Evolutionary conservation across 2,888 invertebrate species (phyloP), one percentile per base, ranked within the genome.

Genomic region (Choreutis nemorana): DNA sequence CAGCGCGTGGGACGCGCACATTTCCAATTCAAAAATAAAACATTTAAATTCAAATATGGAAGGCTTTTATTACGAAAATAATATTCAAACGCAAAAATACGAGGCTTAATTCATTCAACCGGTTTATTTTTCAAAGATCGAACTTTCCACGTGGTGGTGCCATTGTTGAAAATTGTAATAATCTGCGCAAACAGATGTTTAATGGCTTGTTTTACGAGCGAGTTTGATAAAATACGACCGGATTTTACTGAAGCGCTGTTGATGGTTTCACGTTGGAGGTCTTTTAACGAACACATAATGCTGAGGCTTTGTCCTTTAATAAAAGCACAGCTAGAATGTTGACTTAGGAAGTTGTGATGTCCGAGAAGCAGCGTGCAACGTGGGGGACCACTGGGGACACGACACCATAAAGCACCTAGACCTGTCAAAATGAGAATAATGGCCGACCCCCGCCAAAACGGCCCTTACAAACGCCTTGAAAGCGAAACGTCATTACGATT

Each of bases 301-400:
- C 7, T 7, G 1, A 13, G 8, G 5, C 6, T 25, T 9, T 41
- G 47, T 51, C 44, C 46, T 50, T 44, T 41, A 60, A 70, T 67
- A 72, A 70, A 61, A 54, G 63, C 63, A 44, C 63, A 57, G 62
- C 54, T 54, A 59, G 61, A 55, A 52, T 64, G 65, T 65, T 65
- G 59, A 63, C 61, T 60, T 54, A 55, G 37, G 42, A 34, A 36
- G 27, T 22, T 8, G n/a, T 20, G 11, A 32, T 44, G 45, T 41
- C 40, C 41, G 45, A 50, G 58, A 56, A n/a, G n/a, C n/a, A n/a
- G n/a, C n/a, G n/a, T n/a, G n/a, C n/a, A n/a, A n/a, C n/a, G n/a
- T 53, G 52, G 41, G 41, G 50, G 71, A 65, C 71, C 72, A 71
- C 72, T 70, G 63, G 66, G 64, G 54, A 57, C 45, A 41, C 45